A percentile compares a stretch with the other conserved stretches of the same genome.
These are phyloP conservation scores for Distichodus sexfasciatus DNA, from an alignment of 2,797 vertebrate species.

Conservation along the genomic window DNA sequence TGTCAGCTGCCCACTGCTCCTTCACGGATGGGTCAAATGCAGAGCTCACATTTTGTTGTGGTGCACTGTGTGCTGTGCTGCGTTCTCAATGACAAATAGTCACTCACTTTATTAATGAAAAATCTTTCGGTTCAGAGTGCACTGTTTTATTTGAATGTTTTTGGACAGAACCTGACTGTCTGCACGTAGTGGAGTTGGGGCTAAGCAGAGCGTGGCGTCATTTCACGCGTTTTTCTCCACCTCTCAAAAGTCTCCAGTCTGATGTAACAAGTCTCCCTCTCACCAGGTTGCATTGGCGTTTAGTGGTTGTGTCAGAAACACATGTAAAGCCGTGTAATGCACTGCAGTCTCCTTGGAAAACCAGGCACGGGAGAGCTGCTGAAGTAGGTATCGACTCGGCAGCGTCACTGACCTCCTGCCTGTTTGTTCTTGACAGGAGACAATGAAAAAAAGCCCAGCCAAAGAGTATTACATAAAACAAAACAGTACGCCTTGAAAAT, in stretches of 20 bases:
- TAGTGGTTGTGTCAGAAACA: not conserved
- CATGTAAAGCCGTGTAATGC: not conserved
- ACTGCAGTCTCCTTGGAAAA: not conserved
- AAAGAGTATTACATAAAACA: not conserved
- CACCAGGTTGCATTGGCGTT: not conserved
- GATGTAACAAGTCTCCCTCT: not conserved
- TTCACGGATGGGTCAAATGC: no score
- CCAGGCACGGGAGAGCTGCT: not conserved
- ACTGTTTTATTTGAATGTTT: no score
- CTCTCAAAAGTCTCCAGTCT: not conserved
- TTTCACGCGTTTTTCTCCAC: not conserved
- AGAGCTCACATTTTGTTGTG: no score
- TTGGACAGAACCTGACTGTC: no score
- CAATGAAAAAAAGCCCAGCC: not conserved
- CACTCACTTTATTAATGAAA: no score
- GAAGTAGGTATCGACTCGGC: conserved; percentile 8
- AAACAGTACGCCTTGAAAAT: not conserved
- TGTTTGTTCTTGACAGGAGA: conserved; percentile 3
- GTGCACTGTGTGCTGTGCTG: no score
- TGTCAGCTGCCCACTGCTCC: no score
- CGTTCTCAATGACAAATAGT: no score
- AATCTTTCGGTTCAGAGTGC: no score
- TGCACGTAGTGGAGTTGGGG: not conserved
- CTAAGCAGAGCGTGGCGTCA: not conserved
- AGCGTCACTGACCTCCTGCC: not conserved